Base-by-base conservation (phyloP, 1,140 invertebrate species). In the Pygmarrhopalites habei region DNA sequence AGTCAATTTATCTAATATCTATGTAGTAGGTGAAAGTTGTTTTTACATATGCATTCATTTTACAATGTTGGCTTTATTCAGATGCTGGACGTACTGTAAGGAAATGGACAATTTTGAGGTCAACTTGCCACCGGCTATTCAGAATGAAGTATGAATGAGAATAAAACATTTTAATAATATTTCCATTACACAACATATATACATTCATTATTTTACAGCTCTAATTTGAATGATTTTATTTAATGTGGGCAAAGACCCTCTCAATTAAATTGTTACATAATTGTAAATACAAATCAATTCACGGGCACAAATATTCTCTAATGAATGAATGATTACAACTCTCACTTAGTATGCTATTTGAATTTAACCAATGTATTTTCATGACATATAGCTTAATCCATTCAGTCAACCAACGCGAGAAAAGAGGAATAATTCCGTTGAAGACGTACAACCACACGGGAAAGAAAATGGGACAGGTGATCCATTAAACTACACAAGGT, bases 51-150 rank as follows among this genome's bases (percentile, higher is more conserved):
- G n/a, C n/a, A 47, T 35, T 62, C 44, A 44, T 28, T 52, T 29
- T 30, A 58, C 53, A 41, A 51, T 46, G 12, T 58, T 46, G 56
- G 4, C 25, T 23, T 49, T 12, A 19, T 49, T 10, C 7, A 82
- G 80, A 67, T 65, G 77, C 2, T 82, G 79, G 76, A 68, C 71
- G 0, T 77, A 76, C 43, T 81, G 75, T 51, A 77, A 76, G 69
- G 74, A 74, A 3, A 82, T 82, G 79, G 74, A 74, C 65, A 76
- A 81, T 65, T 77, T 82, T 0, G 76, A 79, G 67, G 77, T 82
- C 0, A 81, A 80, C 72, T 67, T 83, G 41, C 82, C 82, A 39
- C 77, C 80, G 15, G 81, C 80, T 56, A 65, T 84, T 14, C 76
- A 77, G 14, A 44, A 57, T 51, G 57, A 55, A 39, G 56, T 53